phyloP scores from a whole-genome alignment of 2,113 vertebrate genomes.

The Phalacrocorax aristotelis region DNA sequence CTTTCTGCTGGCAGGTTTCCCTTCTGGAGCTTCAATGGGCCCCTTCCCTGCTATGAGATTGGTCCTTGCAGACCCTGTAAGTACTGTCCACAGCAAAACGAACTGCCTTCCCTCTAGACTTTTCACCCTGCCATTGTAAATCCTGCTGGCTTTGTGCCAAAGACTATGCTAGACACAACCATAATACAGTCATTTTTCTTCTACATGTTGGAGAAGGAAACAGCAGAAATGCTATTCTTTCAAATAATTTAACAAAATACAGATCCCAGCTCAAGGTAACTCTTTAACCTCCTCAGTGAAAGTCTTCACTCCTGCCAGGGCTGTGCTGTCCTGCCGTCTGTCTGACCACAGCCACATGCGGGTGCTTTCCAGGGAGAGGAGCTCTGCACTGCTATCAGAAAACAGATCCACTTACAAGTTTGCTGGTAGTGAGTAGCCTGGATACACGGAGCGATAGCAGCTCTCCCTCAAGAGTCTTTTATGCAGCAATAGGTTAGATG shows the following conservation, averaged over 20 bases:
- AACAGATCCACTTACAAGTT: neutral
- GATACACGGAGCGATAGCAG: neutral
- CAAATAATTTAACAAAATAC: conserved; percentile 71
- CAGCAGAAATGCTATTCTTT: conserved; percentile 69
- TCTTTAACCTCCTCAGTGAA: conserved; percentile 62
- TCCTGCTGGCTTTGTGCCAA: conserved; percentile 61
- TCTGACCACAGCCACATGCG: neutral
- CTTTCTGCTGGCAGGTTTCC: conserved; percentile 44
- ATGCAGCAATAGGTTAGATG: neutral
- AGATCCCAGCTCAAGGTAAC: conserved; percentile 68
- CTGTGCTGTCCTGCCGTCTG: neutral
- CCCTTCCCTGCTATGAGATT: neutral
- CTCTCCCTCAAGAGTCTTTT: neutral
- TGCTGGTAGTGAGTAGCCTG: neutral
- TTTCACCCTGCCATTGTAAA: conserved; percentile 69
- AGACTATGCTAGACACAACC: conserved; percentile 59
- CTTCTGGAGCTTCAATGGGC: neutral
- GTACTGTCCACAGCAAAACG: conserved; percentile 18
- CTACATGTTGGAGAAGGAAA: conserved; percentile 63
- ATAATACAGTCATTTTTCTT: conserved; percentile 72
- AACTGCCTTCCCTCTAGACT: conserved; percentile 63
- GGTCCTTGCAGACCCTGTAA: conserved; percentile 47
- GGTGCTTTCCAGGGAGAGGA: neutral
- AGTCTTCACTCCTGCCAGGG: neutral
- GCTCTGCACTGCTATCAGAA: neutral